phyloP scores from a whole-genome alignment of 2,113 vertebrate genomes.

The Gorsachius goisagi region DNA sequence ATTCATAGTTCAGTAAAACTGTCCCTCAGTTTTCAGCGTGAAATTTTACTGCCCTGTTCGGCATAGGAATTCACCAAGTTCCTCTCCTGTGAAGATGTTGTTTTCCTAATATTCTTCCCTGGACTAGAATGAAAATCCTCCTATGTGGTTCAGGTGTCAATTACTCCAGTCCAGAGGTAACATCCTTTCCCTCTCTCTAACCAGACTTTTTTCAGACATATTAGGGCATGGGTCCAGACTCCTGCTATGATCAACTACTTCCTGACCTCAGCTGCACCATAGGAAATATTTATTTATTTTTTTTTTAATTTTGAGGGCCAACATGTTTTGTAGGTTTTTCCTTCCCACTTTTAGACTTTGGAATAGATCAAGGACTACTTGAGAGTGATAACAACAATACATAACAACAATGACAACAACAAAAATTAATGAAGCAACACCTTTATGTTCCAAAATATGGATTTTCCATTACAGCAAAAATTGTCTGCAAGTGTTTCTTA shows the following conservation, averaged over 20 bases:
- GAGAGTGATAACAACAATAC: neutral
- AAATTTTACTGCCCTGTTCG: neutral
- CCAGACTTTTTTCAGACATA: neutral
- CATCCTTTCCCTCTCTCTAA: neutral
- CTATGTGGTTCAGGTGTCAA: neutral
- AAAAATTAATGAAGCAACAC: neutral
- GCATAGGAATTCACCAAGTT: neutral
- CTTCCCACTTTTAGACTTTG: neutral
- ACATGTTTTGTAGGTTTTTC: neutral
- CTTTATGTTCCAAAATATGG: neutral
- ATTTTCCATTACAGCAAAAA: neutral
- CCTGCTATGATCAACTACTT: conserved; percentile 15
- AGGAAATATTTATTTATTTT: neutral
- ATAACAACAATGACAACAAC: neutral
- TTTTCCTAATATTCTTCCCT: neutral
- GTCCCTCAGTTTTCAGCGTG: neutral
- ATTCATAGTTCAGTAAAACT: neutral
- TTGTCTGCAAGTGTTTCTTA: neutral
- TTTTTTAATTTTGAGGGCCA: neutral
- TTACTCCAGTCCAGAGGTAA: neutral
- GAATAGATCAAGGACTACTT: neutral
- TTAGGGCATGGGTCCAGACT: neutral
- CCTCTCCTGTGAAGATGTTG: neutral
- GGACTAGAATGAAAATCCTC: neutral
- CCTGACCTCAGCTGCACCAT: conserved; percentile 18